These are phyloP conservation scores for Coregonus suidteri DNA, from an alignment of 2,797 vertebrate species.

Conservation along the genomic window DNA sequence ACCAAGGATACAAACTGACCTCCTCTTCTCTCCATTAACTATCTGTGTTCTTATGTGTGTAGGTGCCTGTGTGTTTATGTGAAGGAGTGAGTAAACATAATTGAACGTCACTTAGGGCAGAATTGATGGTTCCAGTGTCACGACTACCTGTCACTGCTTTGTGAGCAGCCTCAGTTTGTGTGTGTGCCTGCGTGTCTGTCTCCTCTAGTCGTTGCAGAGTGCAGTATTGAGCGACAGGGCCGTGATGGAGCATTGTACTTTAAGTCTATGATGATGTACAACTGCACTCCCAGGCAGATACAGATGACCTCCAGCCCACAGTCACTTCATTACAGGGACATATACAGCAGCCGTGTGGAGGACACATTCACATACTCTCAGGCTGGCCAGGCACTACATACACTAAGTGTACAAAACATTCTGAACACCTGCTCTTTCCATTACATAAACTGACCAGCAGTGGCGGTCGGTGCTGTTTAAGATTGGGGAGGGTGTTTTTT, in stretches of 20 bases:
- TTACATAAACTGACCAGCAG: too few relatives aligned
- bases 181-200: neutral
- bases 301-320: neutral
- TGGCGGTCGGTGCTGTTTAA: too few relatives aligned
- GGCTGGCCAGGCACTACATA: too few relatives aligned
- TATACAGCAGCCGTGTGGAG: neutral
- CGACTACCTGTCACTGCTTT: slow-evolving; percentile 27
- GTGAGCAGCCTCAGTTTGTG: slow-evolving; percentile 31
- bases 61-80: neutral
- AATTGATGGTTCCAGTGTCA: slow-evolving; percentile 27
- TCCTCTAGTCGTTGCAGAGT: slow-evolving; percentile 6
- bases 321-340: slow-evolving; percentile 32
- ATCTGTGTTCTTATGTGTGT: neutral
- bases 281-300: slow-evolving; percentile 13
- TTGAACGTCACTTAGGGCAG: slow-evolving; percentile 15
- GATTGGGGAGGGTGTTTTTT: too few relatives aligned
- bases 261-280: slow-evolving; percentile 37
- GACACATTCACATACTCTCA: neutral
- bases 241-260: slow-evolving; percentile 34
- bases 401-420: slow-evolving; percentile 7
- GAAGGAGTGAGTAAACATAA: neutral
- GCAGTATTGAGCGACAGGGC: slow-evolving; percentile 19
- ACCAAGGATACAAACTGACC: neutral
- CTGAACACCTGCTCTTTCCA: neutral
- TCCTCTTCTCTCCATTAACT: neutral